These are phyloP conservation scores for Lasioglossum lativentre DNA, from an alignment of 2,888 invertebrate species.

Conservation along the genomic window DNA sequence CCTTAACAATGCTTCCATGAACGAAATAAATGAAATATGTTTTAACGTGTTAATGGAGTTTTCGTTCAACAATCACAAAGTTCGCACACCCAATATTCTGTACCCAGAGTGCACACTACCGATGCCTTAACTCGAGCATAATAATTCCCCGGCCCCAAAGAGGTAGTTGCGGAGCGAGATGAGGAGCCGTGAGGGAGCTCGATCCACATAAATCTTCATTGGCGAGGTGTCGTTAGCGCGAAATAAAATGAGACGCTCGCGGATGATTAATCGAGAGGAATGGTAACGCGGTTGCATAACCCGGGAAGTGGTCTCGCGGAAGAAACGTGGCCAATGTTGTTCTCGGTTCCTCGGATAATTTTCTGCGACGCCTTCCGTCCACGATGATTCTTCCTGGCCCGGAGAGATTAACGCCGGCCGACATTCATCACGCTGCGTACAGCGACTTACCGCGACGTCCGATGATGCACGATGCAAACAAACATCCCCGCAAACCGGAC, in stretches of 20 bases:
- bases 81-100: not conserved
- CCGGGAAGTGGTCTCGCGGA: not conserved
- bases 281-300: constrained; percentile 36
- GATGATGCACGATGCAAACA: constrained; percentile 23
- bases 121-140: not conserved
- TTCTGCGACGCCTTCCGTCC: not conserved
- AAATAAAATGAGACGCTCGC: constrained; percentile 33
- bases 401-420: constrained; percentile 31
- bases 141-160: not conserved
- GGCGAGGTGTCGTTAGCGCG: constrained; percentile 38
- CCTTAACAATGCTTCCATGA: no score
- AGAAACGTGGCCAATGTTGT: not conserved
- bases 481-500: not conserved
- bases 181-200: not conserved
- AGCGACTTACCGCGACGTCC: constrained; percentile 6
- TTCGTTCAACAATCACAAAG: no score
- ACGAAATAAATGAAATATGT: no score
- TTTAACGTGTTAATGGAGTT: no score
- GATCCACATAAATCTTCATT: constrained; percentile 46
- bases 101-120: not conserved
- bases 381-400: not conserved
- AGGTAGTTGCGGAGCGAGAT: not conserved
- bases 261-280: constrained; percentile 47
- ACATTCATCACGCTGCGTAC: constrained; percentile 21
- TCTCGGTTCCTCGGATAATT: not conserved